phyloP scores from a whole-genome alignment of 2,113 vertebrate genomes.

The Oenanthe melanoleuca region DNA sequence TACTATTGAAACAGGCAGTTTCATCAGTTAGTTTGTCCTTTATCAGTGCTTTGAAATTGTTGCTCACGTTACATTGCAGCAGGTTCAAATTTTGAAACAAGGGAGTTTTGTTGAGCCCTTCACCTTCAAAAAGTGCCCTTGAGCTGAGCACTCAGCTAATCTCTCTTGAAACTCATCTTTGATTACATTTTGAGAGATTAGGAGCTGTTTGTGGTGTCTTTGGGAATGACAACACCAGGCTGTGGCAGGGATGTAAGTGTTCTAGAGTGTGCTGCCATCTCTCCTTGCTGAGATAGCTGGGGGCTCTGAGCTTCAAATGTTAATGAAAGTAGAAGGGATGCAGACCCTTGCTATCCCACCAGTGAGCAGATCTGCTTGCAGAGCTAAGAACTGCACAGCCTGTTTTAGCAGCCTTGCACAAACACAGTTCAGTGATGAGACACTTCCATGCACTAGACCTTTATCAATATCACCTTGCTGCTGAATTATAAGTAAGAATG shows the following conservation, averaged over 20 bases:
- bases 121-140: constrained; percentile 14
- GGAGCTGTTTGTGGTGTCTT: neutral
- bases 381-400: neutral
- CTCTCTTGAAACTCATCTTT: neutral
- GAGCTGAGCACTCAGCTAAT: neutral
- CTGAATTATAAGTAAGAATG: neutral
- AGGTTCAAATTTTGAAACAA: neutral
- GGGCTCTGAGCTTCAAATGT: neutral
- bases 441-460: neutral
- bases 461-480: neutral
- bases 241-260: neutral
- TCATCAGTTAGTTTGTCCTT: neutral
- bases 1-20: neutral
- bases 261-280: neutral
- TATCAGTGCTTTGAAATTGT: neutral
- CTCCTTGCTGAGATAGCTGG: neutral
- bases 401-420: neutral
- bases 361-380: neutral
- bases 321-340: neutral
- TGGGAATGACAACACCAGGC: neutral
- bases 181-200: constrained; percentile 10
- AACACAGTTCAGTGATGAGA: neutral
- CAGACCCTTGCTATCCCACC: neutral
- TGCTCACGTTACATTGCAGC: neutral
- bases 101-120: neutral